Evolutionary conservation across 2,797 vertebrate genomes (phyloP), one percentile per base, ranked within the genome.

Genomic region (Agapornis canus): DNA sequence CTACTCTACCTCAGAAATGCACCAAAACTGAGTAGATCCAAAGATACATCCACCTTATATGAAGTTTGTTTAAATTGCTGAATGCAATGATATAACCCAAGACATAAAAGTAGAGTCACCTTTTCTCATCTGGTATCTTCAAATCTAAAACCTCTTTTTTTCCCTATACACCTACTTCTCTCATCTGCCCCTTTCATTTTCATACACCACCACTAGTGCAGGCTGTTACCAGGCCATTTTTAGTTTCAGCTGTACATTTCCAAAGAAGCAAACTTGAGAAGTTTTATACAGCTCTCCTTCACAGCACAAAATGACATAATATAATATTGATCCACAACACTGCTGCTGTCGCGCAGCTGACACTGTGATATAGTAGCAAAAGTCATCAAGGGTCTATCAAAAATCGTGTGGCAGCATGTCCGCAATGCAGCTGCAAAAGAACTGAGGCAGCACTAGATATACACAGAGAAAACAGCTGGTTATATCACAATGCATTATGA

Each of bases 261-360:
- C 86, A 80, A 35, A 86, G 75, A 65, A 71, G 42, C 88, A 71
- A 68, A 54, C 56, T 4, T 27, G 4, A 11, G 7, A 73, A 54
- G 71, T 40, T 92, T 68, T 63, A 80, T 23, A 11, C 42, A 87
- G 78, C 78, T 65, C 64, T 65, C 73, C 61, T 22, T 61, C 68
- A 32, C 43, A 49, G 83, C 64, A 65, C 64, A 65, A n/a, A 89
- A 40, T 82, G 81, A 77, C 83, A 69, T 2, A 69, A 57, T 27
- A 11, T 14, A 77, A 2, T 54, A 89, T 20, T n/a, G 89, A 85
- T 63, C 75, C 61, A 9, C 43, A 78, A 60, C 60, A 25, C 18
- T 73, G 90, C 68, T 82, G 92, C 77, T 95, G 92, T 75, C 76
- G 14, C 3, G 40, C 83, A 84, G 91, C 94, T 91, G 92, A 83